Evolutionary conservation across 2,113 vertebrate genomes (phyloP), one percentile per base, ranked within the genome.

Genomic region (Heterotilapia buettikoferi): DNA sequence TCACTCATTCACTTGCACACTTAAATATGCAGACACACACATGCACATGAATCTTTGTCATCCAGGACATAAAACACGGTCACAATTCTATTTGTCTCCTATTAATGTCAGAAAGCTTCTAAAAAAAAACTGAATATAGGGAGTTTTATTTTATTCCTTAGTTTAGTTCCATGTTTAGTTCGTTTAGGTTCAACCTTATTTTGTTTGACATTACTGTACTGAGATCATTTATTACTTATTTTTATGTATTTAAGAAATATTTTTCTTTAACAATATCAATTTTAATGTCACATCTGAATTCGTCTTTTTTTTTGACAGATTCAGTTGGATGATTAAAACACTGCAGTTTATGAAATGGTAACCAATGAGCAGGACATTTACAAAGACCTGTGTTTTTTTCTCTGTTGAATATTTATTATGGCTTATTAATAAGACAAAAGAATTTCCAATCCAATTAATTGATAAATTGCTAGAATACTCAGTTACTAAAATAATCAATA

Each of bases 251-350:
- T 36, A 36, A 36, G 59, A 63, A 63, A 36, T 19, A 36, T 63
- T 11, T 63, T 7, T 3, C 31, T 36, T 63, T 36, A 63, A 63
- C 19, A 36, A 36, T 11, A 11, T 36, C 0, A 1, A 11, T 63
- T 63, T 63, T 11, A 11, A 63, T 63, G 59, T n/a, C 59, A 36
- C 31, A 7, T 63, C 18, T 63, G 9, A 63, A 36, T 63, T 5
- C 0, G 2, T 18, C 26, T 40, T 61, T 19, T 6, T n/a, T 11
- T 36, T 63, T 4, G 29, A 63, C 16, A 36, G 59, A 63, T 63
- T 33, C 59, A 36, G 29, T 19, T 33, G 29, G 29, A 61, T 33
- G 6, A 36, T 63, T 63, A 19, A 63, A 63, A 33, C 16, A 18
- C 57, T 61, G 57, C 26, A 61, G 57, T 31, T 61, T 61, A 61